A percentile compares a stretch with the other conserved stretches of the same genome.
phyloP scores from a whole-genome alignment of 2,797 vertebrate species.

The Hemitrygon akajei region DNA sequence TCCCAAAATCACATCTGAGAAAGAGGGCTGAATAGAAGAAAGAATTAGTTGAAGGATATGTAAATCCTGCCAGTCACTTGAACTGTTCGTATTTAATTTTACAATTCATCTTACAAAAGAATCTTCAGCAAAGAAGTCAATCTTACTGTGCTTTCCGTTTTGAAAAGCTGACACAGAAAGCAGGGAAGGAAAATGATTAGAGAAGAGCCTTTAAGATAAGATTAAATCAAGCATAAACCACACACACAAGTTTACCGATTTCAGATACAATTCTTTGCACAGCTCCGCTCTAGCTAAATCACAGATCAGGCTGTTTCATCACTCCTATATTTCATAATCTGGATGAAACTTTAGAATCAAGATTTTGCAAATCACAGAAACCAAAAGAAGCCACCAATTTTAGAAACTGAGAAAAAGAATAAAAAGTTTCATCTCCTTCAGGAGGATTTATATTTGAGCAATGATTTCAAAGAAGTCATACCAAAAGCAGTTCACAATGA shows the following conservation, averaged over 20 bases:
- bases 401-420: neutral
- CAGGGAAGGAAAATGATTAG: neutral
- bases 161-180: neutral
- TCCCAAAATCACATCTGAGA: neutral
- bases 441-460: too few relatives aligned
- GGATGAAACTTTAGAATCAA: neutral
- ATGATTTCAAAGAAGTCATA: neutral
- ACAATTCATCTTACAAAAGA: neutral
- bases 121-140: neutral
- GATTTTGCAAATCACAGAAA: neutral
- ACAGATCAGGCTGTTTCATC: neutral
- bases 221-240: neutral
- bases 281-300: neutral
- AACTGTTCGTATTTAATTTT: too few relatives aligned
- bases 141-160: neutral
- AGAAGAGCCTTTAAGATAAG: neutral
- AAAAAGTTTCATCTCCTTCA: too few relatives aligned
- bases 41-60: too few relatives aligned
- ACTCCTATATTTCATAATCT: neutral
- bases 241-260: neutral
- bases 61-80: too few relatives aligned
- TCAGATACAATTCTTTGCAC: neutral
- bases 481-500: neutral
- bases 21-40: too few relatives aligned
- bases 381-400: neutral